Base-by-base conservation (phyloP, 2,797 vertebrate genomes). In the Takifugu ocellatus region DNA sequence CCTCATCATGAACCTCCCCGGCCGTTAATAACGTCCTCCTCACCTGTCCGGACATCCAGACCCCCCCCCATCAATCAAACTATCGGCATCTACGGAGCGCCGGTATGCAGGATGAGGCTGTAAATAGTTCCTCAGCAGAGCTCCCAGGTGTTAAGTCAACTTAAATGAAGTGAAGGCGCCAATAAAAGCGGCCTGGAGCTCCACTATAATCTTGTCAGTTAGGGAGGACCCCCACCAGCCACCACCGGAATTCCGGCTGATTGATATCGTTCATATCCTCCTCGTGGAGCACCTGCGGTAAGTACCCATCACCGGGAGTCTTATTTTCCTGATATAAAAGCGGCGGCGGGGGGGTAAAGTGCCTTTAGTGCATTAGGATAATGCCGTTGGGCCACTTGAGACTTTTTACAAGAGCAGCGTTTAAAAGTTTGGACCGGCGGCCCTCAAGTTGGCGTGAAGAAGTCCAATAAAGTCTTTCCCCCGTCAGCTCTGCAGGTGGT, bases 301-400 rank as follows among this genome's bases (percentile, higher is more conserved):
- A 82, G 74, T 51, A 73, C 78, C 69, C 67, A 61, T 56, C 43
- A 14, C 56, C 74, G 14, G 27, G n/a, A 72, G 75, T 68, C 78
- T 61, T 79, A 72, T 84, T 81, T 82, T 74, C 69, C 80, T 66
- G 59, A 81, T 83, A 79, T 84, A 83, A 90, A 89, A 85, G 70
- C 46, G 56, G 16, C 2, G 14, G 14, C 2, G 14, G 14, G 79
- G 74, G 61, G 55, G 53, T 84, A 79, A 86, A 88, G 78, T 79
- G 78, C 75, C 81, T 88, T 87, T 84, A 90, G 88, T 87, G 85
- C 84, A 89, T 87, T 84, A 85, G 81, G 78, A 73, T 89, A 90
- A 89, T 87, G 79, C 50, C n/a, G 26, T 75, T 68, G n/a, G 61
- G 71, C 78, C 31, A 47, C 60, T 25, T 43, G 52, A 70, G 76